A percentile compares a stretch with the other conserved stretches of the same genome.
Conservation (phyloP, 1,140 invertebrate genomes). For the Meteorus sp. region DNA sequence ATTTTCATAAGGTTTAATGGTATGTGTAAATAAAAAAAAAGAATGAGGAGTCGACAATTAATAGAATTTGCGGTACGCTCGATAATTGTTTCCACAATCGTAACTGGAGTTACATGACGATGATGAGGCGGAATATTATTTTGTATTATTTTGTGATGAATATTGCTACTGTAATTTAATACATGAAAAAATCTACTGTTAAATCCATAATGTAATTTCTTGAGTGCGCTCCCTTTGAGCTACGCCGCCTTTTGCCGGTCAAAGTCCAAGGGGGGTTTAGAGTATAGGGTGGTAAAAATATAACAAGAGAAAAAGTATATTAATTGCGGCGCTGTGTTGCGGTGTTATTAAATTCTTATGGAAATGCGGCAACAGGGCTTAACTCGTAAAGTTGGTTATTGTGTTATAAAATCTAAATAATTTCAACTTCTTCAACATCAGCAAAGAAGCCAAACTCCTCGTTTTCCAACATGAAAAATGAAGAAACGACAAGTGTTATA, state of each 20-base stretch:
- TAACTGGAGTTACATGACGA: too few species aligned
- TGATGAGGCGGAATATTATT: too few species aligned
- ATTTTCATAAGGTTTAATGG: too few species aligned
- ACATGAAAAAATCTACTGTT: background rate
- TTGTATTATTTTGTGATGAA: too few species aligned
- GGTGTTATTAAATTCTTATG: slow-evolving; percentile 61
- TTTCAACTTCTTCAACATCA: slow-evolving; percentile 44
- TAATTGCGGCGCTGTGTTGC: slow-evolving; percentile 55
- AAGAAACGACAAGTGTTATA: too few species aligned
- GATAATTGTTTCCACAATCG: too few species aligned
- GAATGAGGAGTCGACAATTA: too few species aligned
- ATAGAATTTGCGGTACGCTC: too few species aligned
- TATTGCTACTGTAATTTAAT: background rate
- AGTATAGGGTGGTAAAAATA: slow-evolving; percentile 16
- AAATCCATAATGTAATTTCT: slow-evolving; percentile 3
- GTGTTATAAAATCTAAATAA: slow-evolving; percentile 59
- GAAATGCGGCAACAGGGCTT: slow-evolving; percentile 40
- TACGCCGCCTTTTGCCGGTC: background rate
- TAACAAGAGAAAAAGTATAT: slow-evolving; percentile 48
- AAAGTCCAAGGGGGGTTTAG: slow-evolving; percentile 6
- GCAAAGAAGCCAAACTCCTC: slow-evolving; percentile 12
- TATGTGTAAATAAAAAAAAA: too few species aligned
- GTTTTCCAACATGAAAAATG: background rate
- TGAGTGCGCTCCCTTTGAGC: background rate
- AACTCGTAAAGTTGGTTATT: slow-evolving; percentile 57